phyloP scores from a whole-genome alignment of 2,113 vertebrate species.

The Mus spicilegus region DNA sequence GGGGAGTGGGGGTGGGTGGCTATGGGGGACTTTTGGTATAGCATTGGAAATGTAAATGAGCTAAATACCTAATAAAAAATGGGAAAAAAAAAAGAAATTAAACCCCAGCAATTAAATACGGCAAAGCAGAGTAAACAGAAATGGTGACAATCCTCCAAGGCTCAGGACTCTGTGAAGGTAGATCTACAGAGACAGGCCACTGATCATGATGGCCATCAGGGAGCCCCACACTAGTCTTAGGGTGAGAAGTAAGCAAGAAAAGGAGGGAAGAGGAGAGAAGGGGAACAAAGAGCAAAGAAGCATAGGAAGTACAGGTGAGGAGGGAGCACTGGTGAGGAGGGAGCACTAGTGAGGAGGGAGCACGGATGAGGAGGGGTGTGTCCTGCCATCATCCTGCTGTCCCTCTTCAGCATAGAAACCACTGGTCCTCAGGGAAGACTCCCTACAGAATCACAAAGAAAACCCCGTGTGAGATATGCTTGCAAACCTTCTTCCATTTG shows the following conservation, averaged over 20 bases:
- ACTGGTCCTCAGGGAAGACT: background rate
- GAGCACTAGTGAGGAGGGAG: background rate
- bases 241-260: background rate
- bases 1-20: too few relatives aligned
- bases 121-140: too few relatives aligned
- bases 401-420: accelerated
- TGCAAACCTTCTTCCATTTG: background rate
- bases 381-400: too few relatives aligned
- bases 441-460: background rate
- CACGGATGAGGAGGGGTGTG: accelerated
- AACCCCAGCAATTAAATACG: background rate
- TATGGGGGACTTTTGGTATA: too few relatives aligned
- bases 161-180: accelerated
- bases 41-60: too few relatives aligned
- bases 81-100: too few relatives aligned
- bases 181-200: accelerated
- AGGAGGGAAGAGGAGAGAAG: accelerated
- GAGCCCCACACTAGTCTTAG: background rate
- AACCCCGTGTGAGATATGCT: accelerated
- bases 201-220: accelerated
- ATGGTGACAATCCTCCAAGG: accelerated
- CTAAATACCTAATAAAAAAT: too few relatives aligned
- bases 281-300: background rate
- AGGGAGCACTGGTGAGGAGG: too few relatives aligned
- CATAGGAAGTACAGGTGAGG: background rate